Conservation (phyloP, 2,113 vertebrate genomes). For the Alexandromys fortis region DNA sequence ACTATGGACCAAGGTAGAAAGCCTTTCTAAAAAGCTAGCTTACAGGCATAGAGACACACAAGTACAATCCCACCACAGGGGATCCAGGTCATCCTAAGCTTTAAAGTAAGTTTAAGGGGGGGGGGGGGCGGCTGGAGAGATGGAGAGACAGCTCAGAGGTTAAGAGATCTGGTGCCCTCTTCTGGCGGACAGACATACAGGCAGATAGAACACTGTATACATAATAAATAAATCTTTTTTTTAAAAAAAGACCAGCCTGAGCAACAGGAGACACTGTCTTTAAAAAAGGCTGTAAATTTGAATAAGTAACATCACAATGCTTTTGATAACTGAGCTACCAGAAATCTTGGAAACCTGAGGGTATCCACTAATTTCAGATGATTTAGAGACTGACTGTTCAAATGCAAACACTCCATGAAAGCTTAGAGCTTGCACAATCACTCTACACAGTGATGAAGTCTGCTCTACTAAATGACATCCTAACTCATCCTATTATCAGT, state of each 20-base stretch:
- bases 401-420: not conserved
- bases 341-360: constrained; percentile 1
- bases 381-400: not conserved
- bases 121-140: too few species aligned
- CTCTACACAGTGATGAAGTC: not conserved
- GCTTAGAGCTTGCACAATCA: not conserved
- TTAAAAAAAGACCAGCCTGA: not conserved
- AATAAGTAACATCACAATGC: not conserved
- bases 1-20: not conserved
- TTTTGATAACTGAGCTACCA: constrained; percentile 29
- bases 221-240: too few species aligned
- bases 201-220: too few species aligned
- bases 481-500: not conserved
- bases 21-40: not conserved
- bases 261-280: not conserved
- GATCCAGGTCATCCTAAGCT: not conserved
- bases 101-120: not conserved
- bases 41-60: not conserved
- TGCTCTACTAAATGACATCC: not conserved
- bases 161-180: too few species aligned
- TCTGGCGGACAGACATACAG: too few species aligned
- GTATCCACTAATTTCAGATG: not conserved
- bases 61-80: not conserved
- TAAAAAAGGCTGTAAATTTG: not conserved
- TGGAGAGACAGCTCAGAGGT: too few species aligned